A percentile compares a stretch with the other conserved stretches of the same genome.
Conservation (phyloP, 2,113 vertebrate genomes). For the Campylorhamphus procurvoides region DNA sequence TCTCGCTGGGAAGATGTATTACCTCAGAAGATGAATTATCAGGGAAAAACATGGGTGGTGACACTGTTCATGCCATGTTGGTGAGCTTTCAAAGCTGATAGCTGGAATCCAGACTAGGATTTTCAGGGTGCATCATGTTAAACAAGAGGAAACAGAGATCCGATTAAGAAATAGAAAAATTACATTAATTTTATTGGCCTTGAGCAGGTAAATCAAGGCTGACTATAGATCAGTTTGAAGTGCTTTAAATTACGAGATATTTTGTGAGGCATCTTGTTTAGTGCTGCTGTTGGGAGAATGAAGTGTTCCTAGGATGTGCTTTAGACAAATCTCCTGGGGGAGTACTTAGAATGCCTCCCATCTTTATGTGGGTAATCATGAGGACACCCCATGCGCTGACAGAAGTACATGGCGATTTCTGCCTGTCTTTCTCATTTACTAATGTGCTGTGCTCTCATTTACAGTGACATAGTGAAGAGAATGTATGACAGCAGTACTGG, state of each 20-base stretch:
- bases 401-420: neutral
- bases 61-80: neutral
- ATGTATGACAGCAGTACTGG: constrained; percentile 87
- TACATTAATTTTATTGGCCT: neutral
- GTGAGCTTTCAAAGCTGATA: neutral
- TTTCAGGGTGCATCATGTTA: neutral
- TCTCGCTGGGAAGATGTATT: neutral
- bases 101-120: neutral
- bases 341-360: neutral
- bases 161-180: neutral
- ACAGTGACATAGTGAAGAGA: constrained; percentile 87
- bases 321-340: neutral
- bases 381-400: neutral
- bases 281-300: neutral
- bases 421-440: neutral
- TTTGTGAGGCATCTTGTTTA: neutral
- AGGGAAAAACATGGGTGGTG: fast-evolving
- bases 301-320: neutral
- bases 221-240: neutral
- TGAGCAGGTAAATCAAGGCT: neutral
- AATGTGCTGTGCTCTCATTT: neutral
- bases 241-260: neutral
- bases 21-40: neutral
- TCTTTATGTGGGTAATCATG: neutral
- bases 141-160: neutral